Conservation (phyloP, 2,113 vertebrate species). For the Nothocercus nigrocapillus region DNA sequence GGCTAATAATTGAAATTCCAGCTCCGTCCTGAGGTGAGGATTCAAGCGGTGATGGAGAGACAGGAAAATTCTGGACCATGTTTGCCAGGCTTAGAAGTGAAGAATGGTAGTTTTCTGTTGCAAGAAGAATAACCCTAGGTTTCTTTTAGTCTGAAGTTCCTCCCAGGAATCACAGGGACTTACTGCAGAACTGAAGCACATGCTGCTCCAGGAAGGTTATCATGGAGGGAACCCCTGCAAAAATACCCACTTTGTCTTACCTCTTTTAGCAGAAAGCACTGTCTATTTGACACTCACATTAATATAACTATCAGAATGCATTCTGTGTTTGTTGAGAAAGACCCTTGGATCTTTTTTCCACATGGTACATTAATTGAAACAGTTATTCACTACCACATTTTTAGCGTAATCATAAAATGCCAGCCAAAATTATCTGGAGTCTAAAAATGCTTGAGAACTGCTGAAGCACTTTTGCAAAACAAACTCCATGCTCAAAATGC, state of each 20-base stretch:
- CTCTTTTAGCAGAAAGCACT: neutral
- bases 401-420: conserved; percentile 41
- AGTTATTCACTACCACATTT: conserved; percentile 36
- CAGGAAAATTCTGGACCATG: neutral
- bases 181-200: conserved; percentile 5
- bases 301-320: neutral
- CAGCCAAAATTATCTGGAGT: conserved; percentile 39
- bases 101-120: neutral
- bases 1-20: neutral
- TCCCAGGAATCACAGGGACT: neutral
- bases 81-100: conserved; percentile 16
- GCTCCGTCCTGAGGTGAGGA: neutral
- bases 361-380: neutral
- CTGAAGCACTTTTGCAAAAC: conserved; percentile 8
- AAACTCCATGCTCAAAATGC: neutral
- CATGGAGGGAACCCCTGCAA: neutral
- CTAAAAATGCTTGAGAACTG: conserved; percentile 51
- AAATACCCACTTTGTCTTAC: neutral
- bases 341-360: conserved; percentile 11
- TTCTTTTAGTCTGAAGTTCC: conserved; percentile 34
- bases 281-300: neutral
- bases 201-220: neutral
- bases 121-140: neutral
- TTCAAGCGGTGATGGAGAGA: neutral
- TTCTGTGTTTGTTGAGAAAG: conserved; percentile 20